Evolutionary conservation across 2,797 vertebrate genomes (phyloP).

Genomic region (Sus cebifrons): DNA sequence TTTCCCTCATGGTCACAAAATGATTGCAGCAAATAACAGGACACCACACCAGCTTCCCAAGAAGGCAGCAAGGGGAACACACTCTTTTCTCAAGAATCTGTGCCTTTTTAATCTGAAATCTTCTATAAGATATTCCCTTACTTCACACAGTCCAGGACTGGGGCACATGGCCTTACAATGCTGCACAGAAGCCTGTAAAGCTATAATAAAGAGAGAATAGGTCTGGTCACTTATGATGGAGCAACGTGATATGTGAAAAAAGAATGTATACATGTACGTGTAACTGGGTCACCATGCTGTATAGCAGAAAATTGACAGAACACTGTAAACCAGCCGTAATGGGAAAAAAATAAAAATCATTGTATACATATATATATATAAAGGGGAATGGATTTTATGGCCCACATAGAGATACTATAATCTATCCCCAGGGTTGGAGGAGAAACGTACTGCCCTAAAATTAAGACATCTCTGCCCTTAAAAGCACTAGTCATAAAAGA

Average conservation of each 20-base stretch:
- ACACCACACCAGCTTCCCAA: neutral
- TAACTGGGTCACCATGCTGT: too few species aligned
- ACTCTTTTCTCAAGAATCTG: neutral
- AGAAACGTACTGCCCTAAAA: neutral
- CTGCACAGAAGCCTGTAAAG: neutral
- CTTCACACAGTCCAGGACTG: neutral
- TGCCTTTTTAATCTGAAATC: neutral
- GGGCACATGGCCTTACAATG: too few species aligned
- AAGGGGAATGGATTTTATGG: neutral
- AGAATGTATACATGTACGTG: too few species aligned
- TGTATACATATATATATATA: neutral
- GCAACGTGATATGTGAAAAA: too few species aligned
- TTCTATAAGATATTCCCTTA: neutral
- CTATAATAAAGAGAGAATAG: too few species aligned
- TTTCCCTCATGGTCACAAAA: neutral
- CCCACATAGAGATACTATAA: too few species aligned
- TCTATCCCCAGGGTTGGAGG: neutral
- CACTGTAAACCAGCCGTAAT: too few species aligned
- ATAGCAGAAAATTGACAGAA: too few species aligned
- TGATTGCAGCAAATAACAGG: neutral
- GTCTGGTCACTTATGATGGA: too few species aligned
- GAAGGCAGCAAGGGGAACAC: neutral
- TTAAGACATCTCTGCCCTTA: neutral
- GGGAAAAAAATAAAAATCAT: too few species aligned
- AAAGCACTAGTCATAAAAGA: neutral